Percentiles rank a stretch among this genome's conserved stretches.
Evolutionary conservation across 2,888 invertebrate species (phyloP).

Genomic region (Icerya purchasi): DNA sequence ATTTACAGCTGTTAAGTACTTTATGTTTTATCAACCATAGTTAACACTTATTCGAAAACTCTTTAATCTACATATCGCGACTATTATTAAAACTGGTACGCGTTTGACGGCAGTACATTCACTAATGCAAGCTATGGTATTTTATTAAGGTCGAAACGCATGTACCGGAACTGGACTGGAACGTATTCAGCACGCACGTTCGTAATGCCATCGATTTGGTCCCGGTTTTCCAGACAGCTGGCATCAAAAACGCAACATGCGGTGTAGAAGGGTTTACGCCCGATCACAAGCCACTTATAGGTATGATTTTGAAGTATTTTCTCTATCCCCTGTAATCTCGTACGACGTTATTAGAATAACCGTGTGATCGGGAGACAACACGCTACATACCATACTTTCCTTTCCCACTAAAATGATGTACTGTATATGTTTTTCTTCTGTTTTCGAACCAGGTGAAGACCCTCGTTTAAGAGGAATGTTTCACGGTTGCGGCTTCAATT

Average conservation of each 20-base stretch:
- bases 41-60: not conserved
- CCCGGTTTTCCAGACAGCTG: conserved; percentile 47
- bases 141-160: conserved; percentile 24
- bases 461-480: conserved; percentile 41
- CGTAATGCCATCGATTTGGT: conserved; percentile 45
- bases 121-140: no score
- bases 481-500: conserved; percentile 75
- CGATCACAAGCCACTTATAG: conserved; percentile 72
- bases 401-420: no score
- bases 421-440: no score
- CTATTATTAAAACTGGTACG: not conserved
- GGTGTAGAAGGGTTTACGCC: conserved; percentile 85
- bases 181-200: conserved; percentile 54
- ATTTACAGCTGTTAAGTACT: not conserved
- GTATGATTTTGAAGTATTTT: conserved; percentile 24
- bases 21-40: not conserved
- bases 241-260: conserved; percentile 67
- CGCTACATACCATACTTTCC: no score
- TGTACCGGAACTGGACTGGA: conserved; percentile 71
- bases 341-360: no score
- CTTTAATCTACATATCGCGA: not conserved
- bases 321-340: not conserved
- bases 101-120: no score
- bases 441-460: conserved; percentile 25
- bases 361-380: no score